Conservation (phyloP, 92 coral and sea anemone genomes). For the Virgularia gustaviana region DNA sequence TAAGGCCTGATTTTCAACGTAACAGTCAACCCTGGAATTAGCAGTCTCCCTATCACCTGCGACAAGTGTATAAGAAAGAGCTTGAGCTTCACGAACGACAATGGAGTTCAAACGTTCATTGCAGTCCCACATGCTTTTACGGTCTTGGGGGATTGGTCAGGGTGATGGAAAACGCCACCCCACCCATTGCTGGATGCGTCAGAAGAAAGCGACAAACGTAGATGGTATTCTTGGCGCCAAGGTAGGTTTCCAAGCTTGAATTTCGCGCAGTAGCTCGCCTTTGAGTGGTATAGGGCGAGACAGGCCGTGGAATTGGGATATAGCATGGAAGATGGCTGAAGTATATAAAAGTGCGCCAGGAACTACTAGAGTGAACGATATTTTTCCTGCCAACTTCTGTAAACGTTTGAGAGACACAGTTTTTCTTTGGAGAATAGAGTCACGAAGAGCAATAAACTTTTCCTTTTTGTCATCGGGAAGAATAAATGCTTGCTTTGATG, state of each 20-base stretch:
- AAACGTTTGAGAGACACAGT: slow-evolving; percentile 22
- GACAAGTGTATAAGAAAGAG: too few species aligned
- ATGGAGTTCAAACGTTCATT: too few species aligned
- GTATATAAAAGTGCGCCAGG: slow-evolving; percentile 49
- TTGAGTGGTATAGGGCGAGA: background rate
- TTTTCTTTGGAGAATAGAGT: background rate
- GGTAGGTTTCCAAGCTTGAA: slow-evolving; percentile 37
- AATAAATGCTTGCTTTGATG: slow-evolving; percentile 31
- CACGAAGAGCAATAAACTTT: slow-evolving; percentile 29
- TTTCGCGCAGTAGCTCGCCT: slow-evolving; percentile 15
- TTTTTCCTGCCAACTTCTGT: slow-evolving; percentile 39
- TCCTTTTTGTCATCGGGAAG: slow-evolving; percentile 28
- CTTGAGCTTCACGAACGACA: too few species aligned
- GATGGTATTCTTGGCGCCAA: slow-evolving; percentile 39
- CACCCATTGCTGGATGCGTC: slow-evolving; percentile 45
- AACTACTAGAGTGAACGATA: slow-evolving; percentile 26
- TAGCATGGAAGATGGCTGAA: slow-evolving; percentile 26
- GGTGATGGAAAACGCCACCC: slow-evolving; percentile 27
- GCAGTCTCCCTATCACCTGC: too few species aligned
- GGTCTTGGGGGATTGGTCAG: slow-evolving; percentile 15
- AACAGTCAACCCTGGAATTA: too few species aligned
- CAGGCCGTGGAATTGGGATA: slow-evolving; percentile 16
- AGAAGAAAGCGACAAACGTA: slow-evolving; percentile 11
- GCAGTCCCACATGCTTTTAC: too few species aligned
- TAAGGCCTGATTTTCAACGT: too few species aligned